phyloP scores from a whole-genome alignment of 2,113 vertebrate genomes.

The Tachuris rubrigastra region DNA sequence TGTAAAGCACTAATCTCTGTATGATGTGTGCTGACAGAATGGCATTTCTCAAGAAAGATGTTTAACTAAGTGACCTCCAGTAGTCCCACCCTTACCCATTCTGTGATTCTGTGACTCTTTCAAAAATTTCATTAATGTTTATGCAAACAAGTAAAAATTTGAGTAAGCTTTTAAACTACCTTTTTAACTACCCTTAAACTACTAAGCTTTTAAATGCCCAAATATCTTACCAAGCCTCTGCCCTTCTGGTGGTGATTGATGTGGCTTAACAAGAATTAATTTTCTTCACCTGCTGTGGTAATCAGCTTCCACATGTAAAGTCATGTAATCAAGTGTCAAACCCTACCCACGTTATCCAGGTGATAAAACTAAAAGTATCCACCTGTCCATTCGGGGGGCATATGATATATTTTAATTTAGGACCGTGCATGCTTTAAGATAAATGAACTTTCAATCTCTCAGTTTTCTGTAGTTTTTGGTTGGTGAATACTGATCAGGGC shows the following conservation, averaged over 20 bases:
- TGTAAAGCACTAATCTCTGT: not conserved
- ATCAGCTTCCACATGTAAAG: not conserved
- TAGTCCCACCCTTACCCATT: not conserved
- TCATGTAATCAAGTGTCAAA: not conserved
- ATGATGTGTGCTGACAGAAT: not conserved
- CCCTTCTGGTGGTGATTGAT: not conserved
- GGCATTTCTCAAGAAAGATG: not conserved
- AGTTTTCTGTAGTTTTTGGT: not conserved
- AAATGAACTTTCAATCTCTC: not conserved
- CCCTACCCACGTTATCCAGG: not conserved
- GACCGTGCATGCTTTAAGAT: not conserved
- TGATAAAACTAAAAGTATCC: not conserved
- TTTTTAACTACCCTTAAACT: too few relatives aligned
- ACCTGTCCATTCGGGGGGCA: not conserved
- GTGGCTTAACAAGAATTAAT: not conserved
- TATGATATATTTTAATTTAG: not conserved
- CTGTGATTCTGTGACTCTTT: not conserved
- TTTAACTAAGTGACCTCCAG: not conserved
- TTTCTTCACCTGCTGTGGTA: not conserved
- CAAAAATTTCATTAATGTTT: not conserved
- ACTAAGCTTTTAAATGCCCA: not conserved
- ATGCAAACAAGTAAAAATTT: not conserved
- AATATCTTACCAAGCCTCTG: not conserved
- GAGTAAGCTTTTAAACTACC: not conserved
- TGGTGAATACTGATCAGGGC: not conserved